Base-by-base conservation (phyloP, 2,888 invertebrate species). In the Oxytorus armatus region DNA sequence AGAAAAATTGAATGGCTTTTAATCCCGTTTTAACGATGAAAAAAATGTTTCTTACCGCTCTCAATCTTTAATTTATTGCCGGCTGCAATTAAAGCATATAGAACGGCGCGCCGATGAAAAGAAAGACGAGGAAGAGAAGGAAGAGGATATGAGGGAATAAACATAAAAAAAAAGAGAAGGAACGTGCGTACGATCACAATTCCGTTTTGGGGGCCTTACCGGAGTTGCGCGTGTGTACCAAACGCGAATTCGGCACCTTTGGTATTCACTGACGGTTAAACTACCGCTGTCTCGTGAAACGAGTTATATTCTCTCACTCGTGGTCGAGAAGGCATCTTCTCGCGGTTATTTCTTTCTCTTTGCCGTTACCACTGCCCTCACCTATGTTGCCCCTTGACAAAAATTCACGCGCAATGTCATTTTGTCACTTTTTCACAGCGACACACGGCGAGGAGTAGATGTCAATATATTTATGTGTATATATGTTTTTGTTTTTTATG, bases 251-350 rank as follows among this genome's bases (percentile, higher is more conserved):
- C 80, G 80, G 80, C 80, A 77, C 77, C 80, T 81, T 81, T 81
- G 80, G 80, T 81, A 81, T 81, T 81, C 80, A 81, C 80, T 81
- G 80, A 81, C 80, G 80, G 80, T 81, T 81, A 77, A 81, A 81
- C 80, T 81, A 81, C 80, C 80, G 80, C 80, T 81, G 80, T 81
- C 80, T 77, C 68, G 76, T 42, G 80, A 81, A 81, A 81, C 80
- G 80, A 81, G 80, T 81, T 81, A 77, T 80, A 77, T 81, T 77
- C 77, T 81, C 80, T 75, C 18, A 33, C 59, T 55, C n/a, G n/a
- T n/a, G 72, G 69, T 55, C 66, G 66, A 77, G 75, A 68, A 77
- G 69, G 72, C 47, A 78, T 53, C 78, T 81, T 57, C 39, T 72
- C 42, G n/a, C n/a, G 5, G 39, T 49, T 69, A 57, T 53, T 76